Evolutionary conservation across 2,888 invertebrate species (phyloP), one percentile per base, ranked within the genome.

Genomic region (Phlogophora meticulosa): DNA sequence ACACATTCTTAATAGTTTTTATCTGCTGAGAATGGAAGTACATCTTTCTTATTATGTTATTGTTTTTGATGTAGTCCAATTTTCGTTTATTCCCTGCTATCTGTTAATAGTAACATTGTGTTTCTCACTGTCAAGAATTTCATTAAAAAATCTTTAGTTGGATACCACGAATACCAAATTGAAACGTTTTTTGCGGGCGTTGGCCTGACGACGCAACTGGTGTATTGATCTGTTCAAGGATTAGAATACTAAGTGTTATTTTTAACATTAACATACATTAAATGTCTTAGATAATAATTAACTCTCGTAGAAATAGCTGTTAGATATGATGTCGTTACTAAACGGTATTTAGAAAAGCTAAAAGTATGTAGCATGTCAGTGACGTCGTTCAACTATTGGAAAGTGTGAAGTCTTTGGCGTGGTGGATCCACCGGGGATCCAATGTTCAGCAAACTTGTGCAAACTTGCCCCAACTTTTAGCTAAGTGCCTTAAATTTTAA

Each of bases 401-500:
- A 78, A 80, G 82, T 81, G 81, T 75, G 79, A 82, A 87, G 82
- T 85, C 81, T 71, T 49, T 62, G 56, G 70, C 69, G 74, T 72
- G 69, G 62, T 42, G 69, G 71, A 81, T 81, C 85, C 85, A 77
- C 82, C 62, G 85, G 85, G 85, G 88, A 90, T 90, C 85, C 81
- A 72, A 83, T 86, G 83, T 88, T 84, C 78, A 62, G 79, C 80
- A 86, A 90, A 88, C 86, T 90, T 87, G 76, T 55, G 72, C 79
- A 76, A 92, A 91, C 88, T 91, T 87, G 78, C 83, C 75, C 56
- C 62, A 93, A 93, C 89, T 93, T 90, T 87, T 76, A 85, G 81
- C 85, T 88, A 90, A 93, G 91, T 91, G 89, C 88, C 87, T 92
- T 92, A 92, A 93, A 93, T 90, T 93, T 92, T 91, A 93, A 93